Evolutionary conservation across 2,113 vertebrate species (phyloP).

Genomic region (Amblyopsis rosae): DNA sequence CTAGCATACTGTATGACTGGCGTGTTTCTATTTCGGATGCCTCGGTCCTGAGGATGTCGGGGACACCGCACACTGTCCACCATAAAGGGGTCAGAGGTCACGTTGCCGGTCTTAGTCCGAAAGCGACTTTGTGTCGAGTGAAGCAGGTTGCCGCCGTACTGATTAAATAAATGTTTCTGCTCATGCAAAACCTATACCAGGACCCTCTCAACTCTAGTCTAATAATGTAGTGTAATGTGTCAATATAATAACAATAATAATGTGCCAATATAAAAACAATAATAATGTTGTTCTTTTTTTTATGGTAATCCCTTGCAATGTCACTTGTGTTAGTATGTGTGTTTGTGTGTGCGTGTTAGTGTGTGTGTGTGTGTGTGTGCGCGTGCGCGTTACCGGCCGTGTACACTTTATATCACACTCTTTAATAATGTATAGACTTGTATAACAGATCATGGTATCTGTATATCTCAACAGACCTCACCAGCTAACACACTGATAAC

Average conservation of each 20-base stretch:
- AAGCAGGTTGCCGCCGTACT: conserved; percentile 36
- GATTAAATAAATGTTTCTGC: conserved; percentile 22
- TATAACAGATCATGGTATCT: conserved; percentile 55
- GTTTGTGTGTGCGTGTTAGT: no score
- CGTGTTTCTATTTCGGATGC: conserved; percentile 7
- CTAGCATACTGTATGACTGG: conserved; percentile 19
- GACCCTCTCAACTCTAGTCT: conserved; percentile 28
- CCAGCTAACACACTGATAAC: conserved; percentile 62
- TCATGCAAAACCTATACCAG: conserved; percentile 58
- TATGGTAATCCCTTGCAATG: conserved; percentile 21
- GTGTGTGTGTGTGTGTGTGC: not conserved
- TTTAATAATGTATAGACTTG: conserved; percentile 64
- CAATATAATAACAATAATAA: conserved; percentile 1
- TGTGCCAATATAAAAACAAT: conserved; percentile 5
- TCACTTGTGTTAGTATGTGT: conserved; percentile 25
- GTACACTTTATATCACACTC: conserved; percentile 66
- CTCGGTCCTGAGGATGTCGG: not conserved
- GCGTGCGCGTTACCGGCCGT: conserved; percentile 47
- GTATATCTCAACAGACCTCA: conserved; percentile 37
- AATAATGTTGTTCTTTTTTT: conserved; percentile 9
- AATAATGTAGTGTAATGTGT: conserved; percentile 9
- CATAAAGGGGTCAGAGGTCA: no score
- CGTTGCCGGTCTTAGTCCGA: no score
- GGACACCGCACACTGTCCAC: not conserved
- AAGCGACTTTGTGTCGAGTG: not conserved